A percentile compares a stretch with the other conserved stretches of the same genome.
Evolutionary conservation across 2,888 invertebrate species (phyloP).

Genomic region (Nomada fucata): DNA sequence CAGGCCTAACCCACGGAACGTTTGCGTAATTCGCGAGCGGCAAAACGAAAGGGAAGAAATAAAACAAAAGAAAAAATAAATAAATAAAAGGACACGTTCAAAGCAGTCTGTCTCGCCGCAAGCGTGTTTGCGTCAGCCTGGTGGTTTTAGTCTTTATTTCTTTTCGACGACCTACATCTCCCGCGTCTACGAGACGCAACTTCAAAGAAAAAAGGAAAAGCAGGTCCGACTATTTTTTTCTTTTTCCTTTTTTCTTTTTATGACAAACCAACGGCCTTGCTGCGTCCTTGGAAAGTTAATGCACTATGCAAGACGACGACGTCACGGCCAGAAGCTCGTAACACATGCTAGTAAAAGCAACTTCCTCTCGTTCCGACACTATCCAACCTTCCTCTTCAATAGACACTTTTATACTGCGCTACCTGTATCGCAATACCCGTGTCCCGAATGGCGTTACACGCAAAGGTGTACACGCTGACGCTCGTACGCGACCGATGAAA

Average conservation of each 20-base stretch:
- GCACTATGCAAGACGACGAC: conserved; percentile 45
- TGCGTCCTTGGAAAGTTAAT: conserved; percentile 43
- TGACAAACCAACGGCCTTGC: conserved; percentile 23
- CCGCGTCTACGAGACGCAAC: not conserved
- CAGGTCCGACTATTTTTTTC: conserved; percentile 33
- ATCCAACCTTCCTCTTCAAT: no score
- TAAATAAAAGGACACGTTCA: not conserved
- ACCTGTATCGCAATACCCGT: no score
- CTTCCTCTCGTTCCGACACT: no score
- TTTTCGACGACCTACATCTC: conserved; percentile 49
- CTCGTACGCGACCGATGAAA: no score
- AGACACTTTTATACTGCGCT: no score
- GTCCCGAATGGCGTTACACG: no score
- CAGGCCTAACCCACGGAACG: not conserved
- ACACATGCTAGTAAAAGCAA: not conserved
- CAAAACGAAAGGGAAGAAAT: not conserved
- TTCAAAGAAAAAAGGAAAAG: conserved; percentile 26
- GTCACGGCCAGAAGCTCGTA: not conserved
- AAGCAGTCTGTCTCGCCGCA: conserved; percentile 20
- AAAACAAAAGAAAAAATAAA: not conserved
- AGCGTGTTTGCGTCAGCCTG: conserved; percentile 32
- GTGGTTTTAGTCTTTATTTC: conserved; percentile 26
- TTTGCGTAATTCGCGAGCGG: not conserved
- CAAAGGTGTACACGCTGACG: no score
- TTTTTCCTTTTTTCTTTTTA: no score